Evolutionary conservation across 2,888 invertebrate species (phyloP), one percentile per base, ranked within the genome.

Genomic region (Pocota personata): DNA sequence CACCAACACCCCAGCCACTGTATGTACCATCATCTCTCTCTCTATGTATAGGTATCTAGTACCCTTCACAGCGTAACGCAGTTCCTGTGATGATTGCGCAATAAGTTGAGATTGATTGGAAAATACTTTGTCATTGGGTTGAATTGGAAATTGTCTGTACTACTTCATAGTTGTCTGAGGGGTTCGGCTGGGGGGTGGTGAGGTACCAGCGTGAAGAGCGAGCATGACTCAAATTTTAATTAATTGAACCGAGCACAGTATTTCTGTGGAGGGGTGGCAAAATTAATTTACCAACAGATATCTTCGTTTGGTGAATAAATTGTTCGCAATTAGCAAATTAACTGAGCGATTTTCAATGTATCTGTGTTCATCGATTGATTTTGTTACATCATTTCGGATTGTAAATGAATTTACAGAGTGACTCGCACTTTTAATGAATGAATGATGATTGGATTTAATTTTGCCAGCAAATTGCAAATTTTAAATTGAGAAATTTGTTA

Each of bases 91-190:
- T 86, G 86, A 86, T 82, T 86, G 82, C 72, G 86, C 86, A 86
- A 86, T 86, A 86, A 82, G 86, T 86, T 76, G 82, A 86, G 86
- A 86, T 86, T 86, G 86, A 86, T 86, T 86, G 72, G 76, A 86
- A 86, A 86, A 86, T 86, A 86, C 86, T 86, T 86, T 77, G 76
- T 86, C 86, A 86, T 82, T 77, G 72, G 72, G 72, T 76, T 82
- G 86, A 82, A 86, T 86, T 82, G 86, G 60, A 86, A 82, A 82
- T 82, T 67, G 76, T 72, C 86, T 71, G 66, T 57, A 27, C 30
- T 35, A 35, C 55, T 40, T 46, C 71, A 71, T 16, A 52, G 82
- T 77, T 66, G 78, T 64, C 21, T 55, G 50, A 37, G 27, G 73
- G 58, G 19, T 12, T 3, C 30, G 43, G 57, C 3, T 24, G 16